Conservation (phyloP, 2,113 vertebrate genomes). For the Hemibagrus wyckioides region DNA sequence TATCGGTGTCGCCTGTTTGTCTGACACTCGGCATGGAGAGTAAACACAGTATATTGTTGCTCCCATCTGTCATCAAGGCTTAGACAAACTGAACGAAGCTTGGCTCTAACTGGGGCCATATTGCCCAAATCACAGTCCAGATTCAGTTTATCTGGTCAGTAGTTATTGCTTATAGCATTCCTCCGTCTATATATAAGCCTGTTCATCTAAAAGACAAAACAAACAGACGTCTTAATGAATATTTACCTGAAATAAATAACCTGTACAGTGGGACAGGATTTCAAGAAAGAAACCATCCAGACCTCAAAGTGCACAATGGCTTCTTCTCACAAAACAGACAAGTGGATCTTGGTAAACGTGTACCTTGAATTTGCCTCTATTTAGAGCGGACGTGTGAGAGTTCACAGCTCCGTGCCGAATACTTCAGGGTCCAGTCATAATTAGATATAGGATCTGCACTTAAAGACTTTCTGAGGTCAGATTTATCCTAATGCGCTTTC, state of each 20-base stretch:
- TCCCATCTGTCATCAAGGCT: constrained; percentile 49
- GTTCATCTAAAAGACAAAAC: not conserved
- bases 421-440: constrained; percentile 29
- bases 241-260: not conserved
- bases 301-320: not conserved
- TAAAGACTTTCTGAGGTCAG: not conserved
- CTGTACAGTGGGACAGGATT: not conserved
- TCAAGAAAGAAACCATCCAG: not conserved
- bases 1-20: constrained; percentile 40
- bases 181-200: not conserved
- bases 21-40: constrained; percentile 42
- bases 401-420: constrained; percentile 43
- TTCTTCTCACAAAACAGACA: constrained; percentile 33
- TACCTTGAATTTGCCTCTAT: constrained; percentile 31
- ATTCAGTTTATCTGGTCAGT: not conserved
- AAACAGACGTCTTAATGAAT: not conserved
- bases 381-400: constrained; percentile 50
- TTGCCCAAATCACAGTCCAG: constrained; percentile 44
- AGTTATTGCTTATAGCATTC: not conserved
- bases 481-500: not conserved
- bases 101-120: constrained; percentile 32
- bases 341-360: constrained; percentile 36
- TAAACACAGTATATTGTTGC: constrained; percentile 52
- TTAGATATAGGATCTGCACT: constrained; percentile 16
- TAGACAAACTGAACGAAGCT: constrained; percentile 17